Conservation (phyloP, 2,888 invertebrate genomes). For the Dendrolimus pini region DNA sequence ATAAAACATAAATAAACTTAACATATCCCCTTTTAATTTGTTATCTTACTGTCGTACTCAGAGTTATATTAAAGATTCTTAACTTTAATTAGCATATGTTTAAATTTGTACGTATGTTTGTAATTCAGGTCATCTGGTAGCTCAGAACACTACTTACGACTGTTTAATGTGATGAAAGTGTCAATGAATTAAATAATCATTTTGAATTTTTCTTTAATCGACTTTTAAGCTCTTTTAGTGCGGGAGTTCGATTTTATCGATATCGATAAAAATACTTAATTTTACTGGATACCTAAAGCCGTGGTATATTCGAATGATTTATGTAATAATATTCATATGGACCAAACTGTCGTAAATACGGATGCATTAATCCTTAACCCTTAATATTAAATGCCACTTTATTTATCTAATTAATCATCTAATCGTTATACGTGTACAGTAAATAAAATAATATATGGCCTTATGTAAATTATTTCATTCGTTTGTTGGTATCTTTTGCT, state of each 20-base stretch:
- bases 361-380: constrained; percentile 69
- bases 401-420: constrained; percentile 72
- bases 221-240: constrained; percentile 1
- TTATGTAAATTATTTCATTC: constrained; percentile 71
- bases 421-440: constrained; percentile 74
- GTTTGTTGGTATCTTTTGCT: constrained; percentile 58
- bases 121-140: too few species aligned
- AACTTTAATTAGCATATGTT: too few species aligned
- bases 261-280: neutral
- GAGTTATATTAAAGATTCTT: too few species aligned
- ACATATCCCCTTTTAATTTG: too few species aligned
- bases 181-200: neutral
- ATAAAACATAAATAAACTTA: neutral
- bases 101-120: too few species aligned
- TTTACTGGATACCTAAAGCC: constrained; percentile 50
- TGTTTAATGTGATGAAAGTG: too few species aligned
- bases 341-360: constrained; percentile 74
- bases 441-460: constrained; percentile 63
- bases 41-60: too few species aligned
- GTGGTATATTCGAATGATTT: constrained; percentile 49
- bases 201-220: constrained; percentile 5
- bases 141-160: too few species aligned
- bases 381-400: constrained; percentile 66
- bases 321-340: constrained; percentile 74
- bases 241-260: too few species aligned